These are phyloP conservation scores for Amblyjoppa proteus DNA, from an alignment of 2,888 invertebrate genomes.

Conservation along the genomic window DNA sequence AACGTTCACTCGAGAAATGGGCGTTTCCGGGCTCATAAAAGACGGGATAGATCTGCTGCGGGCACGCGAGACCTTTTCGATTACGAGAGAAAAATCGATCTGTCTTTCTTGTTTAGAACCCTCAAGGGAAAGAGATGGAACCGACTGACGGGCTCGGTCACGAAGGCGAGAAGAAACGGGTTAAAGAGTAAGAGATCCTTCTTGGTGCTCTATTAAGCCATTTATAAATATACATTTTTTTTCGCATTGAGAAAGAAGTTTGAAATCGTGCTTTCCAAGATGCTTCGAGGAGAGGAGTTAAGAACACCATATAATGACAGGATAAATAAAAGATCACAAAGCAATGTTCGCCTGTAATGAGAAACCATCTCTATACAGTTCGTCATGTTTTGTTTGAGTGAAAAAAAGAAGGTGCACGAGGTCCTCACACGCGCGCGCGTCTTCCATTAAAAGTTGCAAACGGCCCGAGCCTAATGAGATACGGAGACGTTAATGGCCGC, in stretches of 20 bases:
- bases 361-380: conserved; percentile 64
- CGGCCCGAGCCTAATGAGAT: conserved; percentile 81
- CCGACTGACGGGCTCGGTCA: conserved; percentile 42
- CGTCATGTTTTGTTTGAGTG: conserved; percentile 31
- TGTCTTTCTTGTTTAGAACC: conserved; percentile 64
- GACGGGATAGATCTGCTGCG: conserved; percentile 68
- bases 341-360: conserved; percentile 63
- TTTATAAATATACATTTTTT: conserved; percentile 24
- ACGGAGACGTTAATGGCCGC: conserved; percentile 81
- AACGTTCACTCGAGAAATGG: conserved; percentile 67
- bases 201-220: conserved; percentile 10
- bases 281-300: background rate
- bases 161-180: conserved; percentile 56
- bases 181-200: conserved; percentile 10
- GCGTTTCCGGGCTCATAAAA: conserved; percentile 74
- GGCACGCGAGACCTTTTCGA: conserved; percentile 73
- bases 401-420: conserved; percentile 57
- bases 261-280: conserved; percentile 6
- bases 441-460: conserved; percentile 80
- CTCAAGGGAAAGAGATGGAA: conserved; percentile 8
- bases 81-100: conserved; percentile 73
- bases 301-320: conserved; percentile 17
- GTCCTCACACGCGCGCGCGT: conserved; percentile 65
- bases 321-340: conserved; percentile 70
- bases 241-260: conserved; percentile 9